These are phyloP conservation scores for Mormyrus hasselquistii DNA, from an alignment of 2,797 vertebrate genomes.

Conservation along the genomic window DNA sequence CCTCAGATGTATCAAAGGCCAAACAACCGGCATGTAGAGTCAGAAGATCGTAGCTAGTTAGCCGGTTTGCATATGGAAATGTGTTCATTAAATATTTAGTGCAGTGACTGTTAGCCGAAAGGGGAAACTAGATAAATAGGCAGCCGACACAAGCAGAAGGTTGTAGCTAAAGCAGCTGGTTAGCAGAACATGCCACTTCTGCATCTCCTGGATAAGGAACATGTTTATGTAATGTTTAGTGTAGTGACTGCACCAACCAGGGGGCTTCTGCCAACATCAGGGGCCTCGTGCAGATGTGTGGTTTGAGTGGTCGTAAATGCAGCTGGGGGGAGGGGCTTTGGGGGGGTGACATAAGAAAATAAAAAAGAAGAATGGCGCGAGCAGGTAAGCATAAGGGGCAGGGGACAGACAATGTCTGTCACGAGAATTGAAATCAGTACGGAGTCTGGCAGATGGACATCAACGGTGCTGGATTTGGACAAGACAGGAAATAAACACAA, in stretches of 20 bases:
- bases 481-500: neutral
- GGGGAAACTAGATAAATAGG: neutral
- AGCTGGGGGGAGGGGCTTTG: neutral
- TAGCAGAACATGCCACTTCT: neutral
- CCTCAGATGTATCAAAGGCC: neutral
- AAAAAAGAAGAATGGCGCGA: neutral
- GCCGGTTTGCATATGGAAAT: neutral
- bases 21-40: neutral
- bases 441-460: neutral
- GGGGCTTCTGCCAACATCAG: neutral
- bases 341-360: neutral
- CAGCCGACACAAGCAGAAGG: neutral
- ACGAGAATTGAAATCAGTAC: neutral
- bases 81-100: neutral
- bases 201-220: neutral
- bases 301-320: neutral
- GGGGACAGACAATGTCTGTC: no score
- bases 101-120: neutral
- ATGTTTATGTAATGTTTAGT: neutral
- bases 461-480: neutral
- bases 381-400: neutral
- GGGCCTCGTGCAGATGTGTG: neutral
- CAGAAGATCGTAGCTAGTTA: neutral
- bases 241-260: neutral
- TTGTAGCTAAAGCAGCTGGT: neutral